Conservation (phyloP, 2,797 vertebrate genomes). For the Melanotaenia parkinsoni region DNA sequence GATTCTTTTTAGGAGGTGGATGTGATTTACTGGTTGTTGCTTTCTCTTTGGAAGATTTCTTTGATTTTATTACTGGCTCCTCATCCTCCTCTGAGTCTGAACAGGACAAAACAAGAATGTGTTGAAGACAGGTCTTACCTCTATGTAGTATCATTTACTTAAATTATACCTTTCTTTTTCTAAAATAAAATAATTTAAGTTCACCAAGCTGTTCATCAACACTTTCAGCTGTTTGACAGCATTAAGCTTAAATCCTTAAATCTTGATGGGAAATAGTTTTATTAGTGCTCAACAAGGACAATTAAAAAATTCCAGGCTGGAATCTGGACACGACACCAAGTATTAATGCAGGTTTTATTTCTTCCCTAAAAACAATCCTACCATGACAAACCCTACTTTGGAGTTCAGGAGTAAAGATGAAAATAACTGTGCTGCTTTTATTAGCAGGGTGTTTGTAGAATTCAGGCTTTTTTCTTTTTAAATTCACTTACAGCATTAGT, state of each 20-base stretch:
- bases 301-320: neutral
- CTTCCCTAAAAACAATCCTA: neutral
- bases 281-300: neutral
- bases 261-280: too few relatives aligned
- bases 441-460: too few relatives aligned
- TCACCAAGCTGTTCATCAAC: too few relatives aligned
- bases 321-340: neutral
- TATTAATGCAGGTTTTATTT: neutral
- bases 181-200: neutral
- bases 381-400: too few relatives aligned
- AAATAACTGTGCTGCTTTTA: neutral
- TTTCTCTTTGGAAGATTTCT: conserved; percentile 83
- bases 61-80: conserved; percentile 80
- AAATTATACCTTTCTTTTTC: neutral
- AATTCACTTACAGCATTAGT: neutral
- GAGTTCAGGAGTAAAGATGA: neutral
- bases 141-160: neutral
- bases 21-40: conserved; percentile 67
- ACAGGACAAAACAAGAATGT: neutral
- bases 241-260: neutral
- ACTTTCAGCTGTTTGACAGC: neutral
- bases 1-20: conserved; percentile 81
- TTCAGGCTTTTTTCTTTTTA: neutral
- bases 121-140: neutral
- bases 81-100: conserved; percentile 89